Evolutionary conservation across 2,888 invertebrate genomes (phyloP), one percentile per base, ranked within the genome.

Genomic region (Agrotis segetum): DNA sequence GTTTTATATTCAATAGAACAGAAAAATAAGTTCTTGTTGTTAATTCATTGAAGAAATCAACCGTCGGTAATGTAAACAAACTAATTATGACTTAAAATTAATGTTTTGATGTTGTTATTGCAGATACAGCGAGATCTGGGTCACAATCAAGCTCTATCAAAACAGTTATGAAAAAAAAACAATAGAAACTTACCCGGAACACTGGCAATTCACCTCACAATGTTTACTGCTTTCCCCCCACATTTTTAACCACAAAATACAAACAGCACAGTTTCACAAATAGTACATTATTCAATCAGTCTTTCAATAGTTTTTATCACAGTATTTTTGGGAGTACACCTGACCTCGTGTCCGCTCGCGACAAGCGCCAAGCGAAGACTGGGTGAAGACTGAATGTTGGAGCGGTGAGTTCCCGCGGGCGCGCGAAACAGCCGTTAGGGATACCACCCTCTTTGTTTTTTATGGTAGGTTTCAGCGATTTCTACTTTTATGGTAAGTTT

Each of bases 191-290:
- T 79, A 96, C 96, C 95, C 95, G 24, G 95, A 94, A 70, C 96
- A 96, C 77, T 96, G 95, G 88, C 96, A 96, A 88, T 95, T 93
- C 2, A 80, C 87, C 76, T 96, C 96, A 86, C 96, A 96, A 60
- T 91, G 89, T 73, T 93, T 89, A 80, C 94, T 94, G 88, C 88
- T 93, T 75, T 92, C 94, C 24, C 93, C 95, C 94, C 93, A 96
- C 96, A 96, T 96, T 89, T 89, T 91, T 94, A 81, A 73, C 6
- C 81, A 84, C 82, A 83, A 71, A 66, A 29, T 59, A 67, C 19
- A 71, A 34, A 66, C 56, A 80, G 76, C 87, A 89, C 87, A 80
- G 83, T 81, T 79, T 89, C 89, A 92, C 90, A 89, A 90, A 91
- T 90, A 89, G 93, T 92, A 92, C 87, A 86, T 90, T 83, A 81